Base-by-base conservation (phyloP, 2,797 vertebrate genomes). In the Molossus molossus region DNA sequence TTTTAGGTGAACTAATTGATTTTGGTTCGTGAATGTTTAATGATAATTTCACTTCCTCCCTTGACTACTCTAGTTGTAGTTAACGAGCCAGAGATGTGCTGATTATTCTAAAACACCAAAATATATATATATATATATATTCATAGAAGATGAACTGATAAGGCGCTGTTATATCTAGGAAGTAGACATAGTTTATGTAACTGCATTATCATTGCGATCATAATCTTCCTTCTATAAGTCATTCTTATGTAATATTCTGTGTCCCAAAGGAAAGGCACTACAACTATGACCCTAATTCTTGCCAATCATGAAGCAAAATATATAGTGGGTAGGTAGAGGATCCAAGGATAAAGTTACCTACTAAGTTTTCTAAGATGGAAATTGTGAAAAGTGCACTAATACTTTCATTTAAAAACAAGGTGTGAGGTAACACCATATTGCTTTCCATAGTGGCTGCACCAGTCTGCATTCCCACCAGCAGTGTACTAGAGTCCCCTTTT, bases 41-140 rank as follows among this genome's bases (percentile, higher is more conserved):
- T n/a, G 70, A 89, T 95, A 87, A 96, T 94, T 96, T 96, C 10
- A 72, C 45, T 73, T 91, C 73, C 55, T 76, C 58, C 27, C 45
- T 81, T 82, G 90, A 88, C 62, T 64, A 65, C 40, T 94, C 48
- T 12, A 88, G 23, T 62, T 85, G 29, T 69, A 79, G 58, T 70
- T 93, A 87, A 85, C 0, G 1, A 33, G 20, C 93, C 57, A 93
- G 67, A 53, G 86, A 91, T 90, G 67, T 87, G 73, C 67, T 94
- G 87, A 88, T 84, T 69, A 50, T 88, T 81, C 14, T 29, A 58
- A 95, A 95, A 80, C 21, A 85, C 18, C 83, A 67, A 90, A 83
- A 33, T 33, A 33, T 33, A 33, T 33, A 33, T 33, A 33, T 33
- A 33, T 33, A 33, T 33, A 67, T 48, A 37, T 70, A 70, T 90